Conservation (phyloP, 2,888 invertebrate species). For the Catocala nupta region DNA sequence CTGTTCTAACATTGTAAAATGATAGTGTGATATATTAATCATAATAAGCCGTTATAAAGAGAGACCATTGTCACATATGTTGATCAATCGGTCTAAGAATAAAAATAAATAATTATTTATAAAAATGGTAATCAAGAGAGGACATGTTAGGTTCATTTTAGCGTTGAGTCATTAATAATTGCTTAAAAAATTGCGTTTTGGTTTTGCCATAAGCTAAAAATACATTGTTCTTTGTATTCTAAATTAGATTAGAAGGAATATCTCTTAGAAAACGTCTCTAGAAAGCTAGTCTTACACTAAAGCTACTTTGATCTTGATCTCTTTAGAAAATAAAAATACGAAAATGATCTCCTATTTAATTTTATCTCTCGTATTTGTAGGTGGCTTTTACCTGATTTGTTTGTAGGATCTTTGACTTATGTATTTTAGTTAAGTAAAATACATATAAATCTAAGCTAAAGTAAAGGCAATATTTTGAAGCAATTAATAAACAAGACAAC, state of each 20-base stretch:
- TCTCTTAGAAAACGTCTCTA: slow-evolving; percentile 7
- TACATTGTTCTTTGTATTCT: not conserved
- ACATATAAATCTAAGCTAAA: not conserved
- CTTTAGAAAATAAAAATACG: slow-evolving; percentile 10
- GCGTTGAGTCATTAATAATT: slow-evolving; percentile 19
- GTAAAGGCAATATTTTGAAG: slow-evolving; percentile 36
- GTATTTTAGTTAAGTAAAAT: not conserved
- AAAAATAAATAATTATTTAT: no score
- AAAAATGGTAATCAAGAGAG: no score
- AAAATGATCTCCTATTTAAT: slow-evolving; percentile 8
- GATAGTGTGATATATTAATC: no score
- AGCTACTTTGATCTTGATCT: slow-evolving; percentile 7
- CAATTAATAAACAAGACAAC: slow-evolving; percentile 27
- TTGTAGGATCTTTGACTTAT: no score
- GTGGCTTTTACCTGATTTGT: not conserved
- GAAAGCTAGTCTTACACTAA: slow-evolving; percentile 14
- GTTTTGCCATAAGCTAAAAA: not conserved
- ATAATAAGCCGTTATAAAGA: no score
- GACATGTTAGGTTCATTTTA: no score
- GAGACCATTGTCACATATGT: no score
- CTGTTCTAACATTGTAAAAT: no score
- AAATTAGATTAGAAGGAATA: slow-evolving; percentile 14
- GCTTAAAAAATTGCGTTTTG: slow-evolving; percentile 24
- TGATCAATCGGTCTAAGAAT: no score
- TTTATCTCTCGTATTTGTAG: not conserved